Evolutionary conservation across 2,888 invertebrate species (phyloP).

Genomic region (Sarcophaga variegata): DNA sequence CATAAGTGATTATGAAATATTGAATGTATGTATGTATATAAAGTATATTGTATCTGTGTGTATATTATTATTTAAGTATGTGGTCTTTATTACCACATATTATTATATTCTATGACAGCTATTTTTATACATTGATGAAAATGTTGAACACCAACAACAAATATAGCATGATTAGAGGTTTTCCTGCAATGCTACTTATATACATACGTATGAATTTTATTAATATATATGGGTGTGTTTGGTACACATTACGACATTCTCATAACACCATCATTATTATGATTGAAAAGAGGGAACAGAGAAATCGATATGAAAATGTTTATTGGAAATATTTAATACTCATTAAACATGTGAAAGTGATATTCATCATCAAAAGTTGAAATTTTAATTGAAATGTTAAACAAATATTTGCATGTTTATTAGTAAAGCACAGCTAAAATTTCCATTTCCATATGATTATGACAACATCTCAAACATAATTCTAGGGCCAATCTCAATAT

Average conservation of each 20-base stretch:
- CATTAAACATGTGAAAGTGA: too few relatives aligned
- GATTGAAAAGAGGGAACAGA: neutral
- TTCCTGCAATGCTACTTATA: neutral
- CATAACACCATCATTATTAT: conserved; percentile 13
- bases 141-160: neutral
- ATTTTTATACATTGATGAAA: too few relatives aligned
- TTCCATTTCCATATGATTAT: too few relatives aligned
- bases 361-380: too few relatives aligned
- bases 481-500: too few relatives aligned
- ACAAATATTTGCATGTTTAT: too few relatives aligned
- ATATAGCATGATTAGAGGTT: too few relatives aligned
- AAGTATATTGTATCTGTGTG: neutral
- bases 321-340: neutral
- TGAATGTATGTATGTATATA: neutral
- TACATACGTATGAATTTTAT: neutral
- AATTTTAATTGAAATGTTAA: too few relatives aligned
- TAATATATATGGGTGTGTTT: conserved; percentile 48
- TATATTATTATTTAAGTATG: neutral
- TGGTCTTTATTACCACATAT: conserved; percentile 36
- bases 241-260: conserved; percentile 48
- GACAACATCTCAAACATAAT: too few relatives aligned
- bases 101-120: conserved; percentile 7
- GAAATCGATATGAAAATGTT: neutral
- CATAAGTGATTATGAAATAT: neutral
- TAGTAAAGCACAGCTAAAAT: too few relatives aligned